Conservation (phyloP, 2,888 invertebrate genomes). For the Tenthredo distinguenda region DNA sequence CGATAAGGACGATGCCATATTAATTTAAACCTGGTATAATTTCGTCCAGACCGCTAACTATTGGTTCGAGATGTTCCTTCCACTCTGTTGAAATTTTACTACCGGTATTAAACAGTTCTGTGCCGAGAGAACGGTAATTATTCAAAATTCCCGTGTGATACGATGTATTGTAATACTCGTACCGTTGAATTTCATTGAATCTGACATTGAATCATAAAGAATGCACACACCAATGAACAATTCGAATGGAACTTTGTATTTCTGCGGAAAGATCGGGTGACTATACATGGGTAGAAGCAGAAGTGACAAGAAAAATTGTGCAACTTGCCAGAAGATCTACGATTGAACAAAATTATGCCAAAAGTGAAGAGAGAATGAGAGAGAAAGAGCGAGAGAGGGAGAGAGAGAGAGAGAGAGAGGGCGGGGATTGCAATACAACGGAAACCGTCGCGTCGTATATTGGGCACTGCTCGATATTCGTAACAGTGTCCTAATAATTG, state of each 20-base stretch:
- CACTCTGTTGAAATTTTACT: too few relatives aligned
- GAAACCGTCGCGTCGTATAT: neutral
- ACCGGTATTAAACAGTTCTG: neutral
- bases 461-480: neutral
- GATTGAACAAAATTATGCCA: conserved; percentile 10
- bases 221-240: neutral
- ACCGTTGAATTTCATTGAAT: neutral
- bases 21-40: neutral
- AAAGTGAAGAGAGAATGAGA: neutral
- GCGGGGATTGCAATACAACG: neutral
- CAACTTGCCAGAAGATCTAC: neutral
- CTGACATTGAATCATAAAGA: neutral
- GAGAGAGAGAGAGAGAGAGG: neutral
- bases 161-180: neutral
- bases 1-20: neutral
- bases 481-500: neutral
- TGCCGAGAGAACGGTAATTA: neutral
- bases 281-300: neutral
- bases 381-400: neutral
- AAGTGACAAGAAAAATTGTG: neutral
- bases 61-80: neutral
- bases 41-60: neutral
- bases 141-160: neutral
- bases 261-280: neutral
- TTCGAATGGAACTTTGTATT: neutral